Evolutionary conservation across 2,797 vertebrate genomes (phyloP).

Genomic region (Balearica regulorum): DNA sequence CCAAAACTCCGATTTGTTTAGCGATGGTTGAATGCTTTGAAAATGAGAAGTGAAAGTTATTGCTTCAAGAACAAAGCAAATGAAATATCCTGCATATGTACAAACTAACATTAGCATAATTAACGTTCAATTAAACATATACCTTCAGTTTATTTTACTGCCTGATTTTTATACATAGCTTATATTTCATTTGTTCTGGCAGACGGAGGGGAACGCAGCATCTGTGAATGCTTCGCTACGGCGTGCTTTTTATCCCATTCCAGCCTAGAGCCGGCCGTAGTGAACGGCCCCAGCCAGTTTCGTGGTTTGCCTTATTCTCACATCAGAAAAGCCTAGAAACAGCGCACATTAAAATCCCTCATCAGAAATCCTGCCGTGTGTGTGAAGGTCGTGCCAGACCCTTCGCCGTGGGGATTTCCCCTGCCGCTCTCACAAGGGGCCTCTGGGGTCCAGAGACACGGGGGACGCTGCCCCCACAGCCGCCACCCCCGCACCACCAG

Average conservation of each 20-base stretch:
- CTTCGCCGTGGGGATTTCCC: accelerated
- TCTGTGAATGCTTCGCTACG: background rate
- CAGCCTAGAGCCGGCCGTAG: background rate
- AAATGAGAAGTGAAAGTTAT: background rate
- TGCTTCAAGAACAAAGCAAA: background rate
- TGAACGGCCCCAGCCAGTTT: background rate
- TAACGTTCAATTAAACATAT: background rate
- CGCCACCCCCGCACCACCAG: too few relatives aligned
- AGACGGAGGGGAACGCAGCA: background rate
- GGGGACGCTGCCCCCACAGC: background rate
- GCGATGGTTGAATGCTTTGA: background rate
- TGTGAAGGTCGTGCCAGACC: background rate
- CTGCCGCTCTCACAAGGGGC: accelerated
- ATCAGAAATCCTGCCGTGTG: background rate
- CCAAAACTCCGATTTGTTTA: background rate
- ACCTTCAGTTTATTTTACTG: background rate
- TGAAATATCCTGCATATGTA: background rate
- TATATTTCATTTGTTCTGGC: background rate
- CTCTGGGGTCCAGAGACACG: too few relatives aligned
- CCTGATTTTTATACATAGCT: background rate
- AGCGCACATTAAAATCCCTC: background rate
- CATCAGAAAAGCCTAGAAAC: accelerated
- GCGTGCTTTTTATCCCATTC: background rate
- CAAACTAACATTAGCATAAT: background rate
- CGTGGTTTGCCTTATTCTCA: background rate